A percentile compares a stretch with the other conserved stretches of the same genome.
Conservation (phyloP, 2,113 vertebrate genomes). For the Chionis minor region DNA sequence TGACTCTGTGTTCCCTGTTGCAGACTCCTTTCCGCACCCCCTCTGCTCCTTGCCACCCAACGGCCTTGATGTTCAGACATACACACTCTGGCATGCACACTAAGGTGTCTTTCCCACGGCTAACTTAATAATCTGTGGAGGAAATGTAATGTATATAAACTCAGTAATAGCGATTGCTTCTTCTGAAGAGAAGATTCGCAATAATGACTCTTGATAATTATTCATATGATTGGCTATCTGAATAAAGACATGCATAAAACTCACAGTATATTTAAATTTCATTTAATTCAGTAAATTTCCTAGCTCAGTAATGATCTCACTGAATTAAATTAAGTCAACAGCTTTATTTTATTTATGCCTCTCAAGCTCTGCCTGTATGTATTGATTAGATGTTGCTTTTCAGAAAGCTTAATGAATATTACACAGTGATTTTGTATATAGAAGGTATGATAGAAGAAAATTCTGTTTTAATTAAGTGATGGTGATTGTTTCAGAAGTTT, state of each 20-base stretch:
- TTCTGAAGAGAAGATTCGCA: not conserved
- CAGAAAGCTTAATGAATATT: not conserved
- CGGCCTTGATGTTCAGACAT: not conserved
- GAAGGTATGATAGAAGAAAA: not conserved
- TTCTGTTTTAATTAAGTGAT: not conserved
- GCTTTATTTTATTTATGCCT: not conserved
- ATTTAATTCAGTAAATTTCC: not conserved
- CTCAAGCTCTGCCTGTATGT: not conserved
- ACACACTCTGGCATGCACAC: not conserved
- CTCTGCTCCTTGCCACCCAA: not conserved
- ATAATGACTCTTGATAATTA: not conserved
- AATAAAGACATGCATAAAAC: not conserved
- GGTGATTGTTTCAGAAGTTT: not conserved
- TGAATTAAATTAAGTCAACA: not conserved
- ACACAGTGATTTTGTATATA: not conserved
- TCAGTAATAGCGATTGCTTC: not conserved
- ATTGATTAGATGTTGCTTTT: not conserved
- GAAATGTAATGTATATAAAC: not conserved
- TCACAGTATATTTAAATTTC: not conserved
- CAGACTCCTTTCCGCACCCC: fast-evolving
- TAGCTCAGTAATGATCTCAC: not conserved
- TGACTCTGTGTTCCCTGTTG: not conserved
- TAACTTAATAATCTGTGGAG: not conserved
- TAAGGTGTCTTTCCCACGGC: not conserved
- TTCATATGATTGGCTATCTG: not conserved